Conservation (phyloP, 2,888 invertebrate species). For the Harpagoxenus sublaevis region DNA sequence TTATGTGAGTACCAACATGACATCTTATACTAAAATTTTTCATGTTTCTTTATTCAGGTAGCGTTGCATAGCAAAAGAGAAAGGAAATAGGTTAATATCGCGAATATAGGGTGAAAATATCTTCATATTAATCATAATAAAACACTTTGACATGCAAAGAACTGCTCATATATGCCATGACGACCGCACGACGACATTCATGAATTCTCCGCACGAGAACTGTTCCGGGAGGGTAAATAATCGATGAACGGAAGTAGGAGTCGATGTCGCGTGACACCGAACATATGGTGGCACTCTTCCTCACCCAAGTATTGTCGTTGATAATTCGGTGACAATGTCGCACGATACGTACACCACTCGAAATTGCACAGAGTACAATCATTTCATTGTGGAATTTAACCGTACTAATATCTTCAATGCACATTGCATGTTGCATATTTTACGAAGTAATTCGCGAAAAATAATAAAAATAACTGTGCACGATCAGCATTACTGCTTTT, state of each 20-base stretch:
- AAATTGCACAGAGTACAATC: conserved; percentile 20
- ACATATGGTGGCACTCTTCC: conserved; percentile 57
- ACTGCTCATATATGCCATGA: conserved; percentile 55
- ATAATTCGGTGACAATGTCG: conserved; percentile 46
- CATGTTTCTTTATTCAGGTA: not conserved
- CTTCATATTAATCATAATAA: conserved; percentile 52
- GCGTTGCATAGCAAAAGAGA: conserved; percentile 8
- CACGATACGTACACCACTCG: conserved; percentile 15
- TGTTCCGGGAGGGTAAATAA: conserved; percentile 70
- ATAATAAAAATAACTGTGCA: not conserved
- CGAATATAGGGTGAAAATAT: conserved; percentile 37
- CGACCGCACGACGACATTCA: conserved; percentile 59
- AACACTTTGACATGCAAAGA: conserved; percentile 27
- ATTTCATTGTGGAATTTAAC: conserved; percentile 26
- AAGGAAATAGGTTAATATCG: conserved; percentile 63
- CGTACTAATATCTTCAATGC: conserved; percentile 4
- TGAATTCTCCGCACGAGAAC: conserved; percentile 60
- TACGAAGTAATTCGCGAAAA: conserved; percentile 3
- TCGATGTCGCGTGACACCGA: conserved; percentile 63
- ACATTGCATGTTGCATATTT: conserved; percentile 21
- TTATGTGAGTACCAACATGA: not conserved
- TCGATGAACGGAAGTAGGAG: conserved; percentile 73
- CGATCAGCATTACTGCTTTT: not conserved
- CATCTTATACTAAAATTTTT: not conserved
- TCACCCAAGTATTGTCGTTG: conserved; percentile 52